A percentile compares a stretch with the other conserved stretches of the same genome.
These are phyloP conservation scores for Octonoba sinensis DNA, from an alignment of 2,888 invertebrate species.

Conservation along the genomic window DNA sequence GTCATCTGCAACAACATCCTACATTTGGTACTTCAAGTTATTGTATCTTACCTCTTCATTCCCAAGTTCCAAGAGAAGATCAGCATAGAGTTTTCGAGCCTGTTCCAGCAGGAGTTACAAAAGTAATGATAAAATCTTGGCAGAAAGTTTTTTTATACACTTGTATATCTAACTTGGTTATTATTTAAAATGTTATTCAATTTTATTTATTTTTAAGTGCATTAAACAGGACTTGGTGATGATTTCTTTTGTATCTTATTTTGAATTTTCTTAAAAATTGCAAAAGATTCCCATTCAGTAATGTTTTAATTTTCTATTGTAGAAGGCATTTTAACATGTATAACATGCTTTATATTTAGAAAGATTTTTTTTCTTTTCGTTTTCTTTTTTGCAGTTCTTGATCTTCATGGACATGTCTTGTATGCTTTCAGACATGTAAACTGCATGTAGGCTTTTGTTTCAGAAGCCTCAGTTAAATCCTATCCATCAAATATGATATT, in stretches of 20 bases:
- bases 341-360: too few species aligned
- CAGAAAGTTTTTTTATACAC: not conserved
- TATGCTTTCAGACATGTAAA: too few species aligned
- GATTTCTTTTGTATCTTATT: not conserved
- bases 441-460: too few species aligned
- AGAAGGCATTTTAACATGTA: not conserved
- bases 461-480: too few species aligned
- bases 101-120: constrained; percentile 85
- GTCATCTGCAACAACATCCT: constrained; percentile 82
- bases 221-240: not conserved
- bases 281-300: not conserved
- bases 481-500: too few species aligned
- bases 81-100: constrained; percentile 89
- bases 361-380: too few species aligned
- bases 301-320: not conserved
- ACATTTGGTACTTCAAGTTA: constrained; percentile 80
- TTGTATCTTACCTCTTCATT: constrained; percentile 92
- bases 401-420: too few species aligned
- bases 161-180: not conserved
- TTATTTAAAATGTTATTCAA: not conserved
- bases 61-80: constrained; percentile 95
- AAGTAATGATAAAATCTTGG: constrained; percentile 74
- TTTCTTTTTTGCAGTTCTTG: too few species aligned
- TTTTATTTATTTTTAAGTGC: not conserved
- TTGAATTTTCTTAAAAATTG: not conserved